phyloP scores from a whole-genome alignment of 1,140 invertebrate genomes.

The Mycetomoellerius zeteki region DNA sequence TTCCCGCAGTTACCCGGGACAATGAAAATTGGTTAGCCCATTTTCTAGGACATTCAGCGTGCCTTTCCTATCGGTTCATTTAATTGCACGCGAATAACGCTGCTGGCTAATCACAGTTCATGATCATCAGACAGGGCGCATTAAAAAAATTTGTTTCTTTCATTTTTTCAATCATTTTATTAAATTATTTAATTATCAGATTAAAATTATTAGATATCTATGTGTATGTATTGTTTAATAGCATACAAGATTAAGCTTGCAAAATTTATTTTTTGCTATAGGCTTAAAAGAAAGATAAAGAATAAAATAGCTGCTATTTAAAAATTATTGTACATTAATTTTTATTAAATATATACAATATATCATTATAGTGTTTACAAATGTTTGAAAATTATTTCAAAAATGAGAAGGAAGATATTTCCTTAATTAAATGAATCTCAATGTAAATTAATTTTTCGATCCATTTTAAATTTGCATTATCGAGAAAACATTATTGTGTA shows the following conservation, averaged over 20 bases:
- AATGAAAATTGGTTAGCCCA: slow-evolving; percentile 59
- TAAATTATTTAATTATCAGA: not conserved
- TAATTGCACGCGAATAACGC: slow-evolving; percentile 46
- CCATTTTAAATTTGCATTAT: not conserved
- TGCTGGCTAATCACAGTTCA: slow-evolving; percentile 36
- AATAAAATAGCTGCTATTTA: not conserved
- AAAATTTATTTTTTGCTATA: not conserved
- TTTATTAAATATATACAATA: slow-evolving; percentile 1
- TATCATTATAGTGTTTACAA: not conserved
- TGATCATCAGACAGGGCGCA: slow-evolving; percentile 12
- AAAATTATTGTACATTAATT: slow-evolving; percentile 8
- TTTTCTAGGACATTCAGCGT: slow-evolving; percentile 46
- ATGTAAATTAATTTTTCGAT: not conserved
- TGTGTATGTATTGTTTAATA: not conserved
- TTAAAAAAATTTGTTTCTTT: slow-evolving; percentile 5
- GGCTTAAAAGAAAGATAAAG: not conserved
- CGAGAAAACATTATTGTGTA: not conserved
- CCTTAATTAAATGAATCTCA: not conserved
- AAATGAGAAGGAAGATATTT: not conserved
- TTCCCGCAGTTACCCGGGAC: slow-evolving; percentile 37
- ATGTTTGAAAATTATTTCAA: slow-evolving; percentile 1
- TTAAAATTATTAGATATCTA: slow-evolving; percentile 15
- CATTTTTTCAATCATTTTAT: not conserved
- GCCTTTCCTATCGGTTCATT: slow-evolving; percentile 36
- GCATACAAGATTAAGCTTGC: not conserved